Base-by-base conservation (phyloP, 2,797 vertebrate species). In the Mionectes olivaceus region DNA sequence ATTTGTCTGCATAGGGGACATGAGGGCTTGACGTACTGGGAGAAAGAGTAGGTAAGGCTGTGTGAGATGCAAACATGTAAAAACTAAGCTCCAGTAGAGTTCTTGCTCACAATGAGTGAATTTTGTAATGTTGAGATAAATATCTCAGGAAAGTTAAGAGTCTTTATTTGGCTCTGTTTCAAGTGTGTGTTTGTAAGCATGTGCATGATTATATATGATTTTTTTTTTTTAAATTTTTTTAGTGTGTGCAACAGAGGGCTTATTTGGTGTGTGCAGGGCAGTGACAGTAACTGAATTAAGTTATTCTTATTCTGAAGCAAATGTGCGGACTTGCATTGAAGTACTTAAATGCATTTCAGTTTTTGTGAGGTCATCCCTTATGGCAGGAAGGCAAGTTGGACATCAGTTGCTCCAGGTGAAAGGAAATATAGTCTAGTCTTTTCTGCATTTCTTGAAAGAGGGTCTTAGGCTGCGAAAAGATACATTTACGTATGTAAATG, bases 91-190 rank as follows among this genome's bases (percentile, higher is more conserved):
- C 89, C 33, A 3, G 39, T 33, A 37, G 53, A 71, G 68, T 75
- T 59, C 55, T 88, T 94, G 65, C 76, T 94, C 61, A 55, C 73
- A 69, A 75, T 3, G 16, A 79, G 21, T 86, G 83, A 82, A 81
- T 96, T 94, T 93, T 94, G 82, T 96, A 90, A 88, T 32, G 24
- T 71, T 56, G 44, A 94, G 94, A 93, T 95, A 86, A 78, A 22
- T 90, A 91, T 83, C 84, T 92, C 25, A 37, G 57, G 53, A 57
- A 89, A 69, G 37, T 35, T 82, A 52, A 76, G 77, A 93, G 67
- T 89, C 55, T 83, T 93, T 64, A 39, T 93, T 53, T 95, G 90
- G 74, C 83, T 60, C 47, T 80, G 1, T 90, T 95, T 94, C 87
- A 91, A 61, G 43, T 59, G 25, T 18, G 5, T 94, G 55, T 47